Evolutionary conservation across 2,113 vertebrate species (phyloP), one percentile per base, ranked within the genome.

Genomic region (Leptocoma aspasia): DNA sequence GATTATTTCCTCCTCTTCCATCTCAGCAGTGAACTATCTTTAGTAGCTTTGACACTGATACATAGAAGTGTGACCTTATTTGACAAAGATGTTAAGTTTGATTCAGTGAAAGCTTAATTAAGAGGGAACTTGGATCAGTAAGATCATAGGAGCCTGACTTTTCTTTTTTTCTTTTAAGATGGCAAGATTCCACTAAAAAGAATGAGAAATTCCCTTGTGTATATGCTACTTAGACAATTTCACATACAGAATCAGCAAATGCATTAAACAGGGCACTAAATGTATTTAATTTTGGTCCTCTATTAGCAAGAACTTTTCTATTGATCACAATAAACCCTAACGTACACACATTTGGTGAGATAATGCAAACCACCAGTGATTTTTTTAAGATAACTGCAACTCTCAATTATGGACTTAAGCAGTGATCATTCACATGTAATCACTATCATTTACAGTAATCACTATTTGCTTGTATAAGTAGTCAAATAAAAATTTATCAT

Each of bases 1-100:
- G 60, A 23, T n/a, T 56, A 70, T 82, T 69, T 70, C 27, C 19
- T 20, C 16, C 23, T 0, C 16, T 88, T 81, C 49, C 77, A 3
- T 50, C 66, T 85, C 60, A 52, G n/a, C 45, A 85, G 30, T 20
- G 44, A 71, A 84, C 64, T 92, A 80, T 84, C 81, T 89, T 91
- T 89, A 96, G 76, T 45, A 79, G 57, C 37, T 95, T 63, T 96
- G 73, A 97, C 72, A 97, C 82, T 95, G 96, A 94, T 37, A 41
- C 94, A 71, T 96, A 83, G 73, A 94, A 89, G 90, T 35, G 75
- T 85, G 72, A 81, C 73, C 75, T 96, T 95, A 94, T 78, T 81
- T 92, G 86, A 91, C 65, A 95, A 45, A 93, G 49, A 84, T 70
- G 86, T 90, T 92, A 95, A 77, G 52, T 69, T 93, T 97, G 81